Percentiles rank a stretch among this genome's conserved stretches.
Evolutionary conservation across 1,140 invertebrate species (phyloP).

Genomic region (Bombus balteatus): DNA sequence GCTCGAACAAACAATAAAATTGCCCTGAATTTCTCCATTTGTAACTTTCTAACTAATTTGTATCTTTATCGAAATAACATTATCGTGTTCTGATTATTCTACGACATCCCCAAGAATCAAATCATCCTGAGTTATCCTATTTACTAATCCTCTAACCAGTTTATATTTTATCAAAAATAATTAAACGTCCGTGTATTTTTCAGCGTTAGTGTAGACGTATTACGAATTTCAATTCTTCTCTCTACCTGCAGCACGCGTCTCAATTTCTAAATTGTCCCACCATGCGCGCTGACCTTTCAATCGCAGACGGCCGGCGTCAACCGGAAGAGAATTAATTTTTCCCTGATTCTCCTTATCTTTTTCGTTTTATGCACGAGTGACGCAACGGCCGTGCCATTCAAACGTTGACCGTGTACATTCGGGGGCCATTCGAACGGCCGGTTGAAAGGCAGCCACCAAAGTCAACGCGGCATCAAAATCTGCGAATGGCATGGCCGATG

Average conservation of each 20-base stretch:
- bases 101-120: no score
- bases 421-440: background rate
- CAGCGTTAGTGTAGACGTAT: no score
- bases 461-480: constrained; percentile 27
- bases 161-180: no score
- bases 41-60: no score
- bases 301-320: background rate
- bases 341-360: constrained; percentile 4
- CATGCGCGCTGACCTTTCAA: constrained; percentile 2
- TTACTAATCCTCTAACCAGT: no score
- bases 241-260: background rate
- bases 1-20: no score
- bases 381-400: constrained; percentile 6
- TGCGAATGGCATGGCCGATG: constrained; percentile 11
- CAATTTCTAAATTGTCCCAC: constrained; percentile 20
- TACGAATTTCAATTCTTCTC: no score
- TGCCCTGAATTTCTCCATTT: no score
- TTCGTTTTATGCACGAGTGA: constrained; percentile 20
- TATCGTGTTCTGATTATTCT: no score
- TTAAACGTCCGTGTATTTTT: no score
- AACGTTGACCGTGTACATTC: background rate
- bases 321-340: constrained; percentile 36
- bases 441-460: constrained; percentile 41
- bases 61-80: no score
- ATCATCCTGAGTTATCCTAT: no score